Percentiles rank a stretch among this genome's conserved stretches.
These are phyloP conservation scores for Laodelphax striatellus DNA, from an alignment of 1,140 invertebrate species.

Conservation along the genomic window DNA sequence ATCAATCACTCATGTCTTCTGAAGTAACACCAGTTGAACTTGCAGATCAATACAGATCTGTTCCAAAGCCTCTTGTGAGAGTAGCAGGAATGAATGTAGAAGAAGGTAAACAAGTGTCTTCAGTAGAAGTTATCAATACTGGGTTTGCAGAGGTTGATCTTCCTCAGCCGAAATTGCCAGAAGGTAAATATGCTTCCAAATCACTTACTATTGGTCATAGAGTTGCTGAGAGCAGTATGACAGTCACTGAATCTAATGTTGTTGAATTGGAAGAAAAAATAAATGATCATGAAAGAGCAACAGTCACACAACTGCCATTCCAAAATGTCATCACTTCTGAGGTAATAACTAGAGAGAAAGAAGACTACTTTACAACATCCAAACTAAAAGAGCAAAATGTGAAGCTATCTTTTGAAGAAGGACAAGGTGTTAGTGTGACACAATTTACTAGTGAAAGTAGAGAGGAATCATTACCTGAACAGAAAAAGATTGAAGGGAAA, in stretches of 20 bases:
- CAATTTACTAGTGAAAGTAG: slow-evolving; percentile 36
- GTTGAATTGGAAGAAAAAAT: slow-evolving; percentile 7
- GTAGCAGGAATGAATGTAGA: slow-evolving; percentile 34
- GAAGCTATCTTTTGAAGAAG: slow-evolving; percentile 34
- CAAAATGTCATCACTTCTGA: slow-evolving; percentile 35
- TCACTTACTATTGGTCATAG: slow-evolving; percentile 13
- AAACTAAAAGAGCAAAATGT: slow-evolving; percentile 37
- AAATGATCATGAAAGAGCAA: slow-evolving; percentile 7
- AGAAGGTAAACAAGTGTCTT: slow-evolving; percentile 31
- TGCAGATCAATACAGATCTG: slow-evolving; percentile 25
- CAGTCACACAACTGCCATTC: slow-evolving; percentile 27
- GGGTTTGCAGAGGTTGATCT: slow-evolving; percentile 30
- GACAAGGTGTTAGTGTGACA: slow-evolving; percentile 33
- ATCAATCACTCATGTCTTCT: slow-evolving; percentile 18
- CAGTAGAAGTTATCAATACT: slow-evolving; percentile 32
- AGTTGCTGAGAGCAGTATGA: slow-evolving; percentile 26
- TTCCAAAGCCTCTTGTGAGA: slow-evolving; percentile 25
- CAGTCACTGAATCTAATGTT: slow-evolving; percentile 13
- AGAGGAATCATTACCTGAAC: slow-evolving; percentile 22
- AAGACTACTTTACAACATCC: slow-evolving; percentile 13
- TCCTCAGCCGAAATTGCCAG: slow-evolving; percentile 7
- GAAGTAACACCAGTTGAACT: slow-evolving; percentile 21
- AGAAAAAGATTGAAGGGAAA: slow-evolving; percentile 18
- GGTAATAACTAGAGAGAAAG: slow-evolving; percentile 22
- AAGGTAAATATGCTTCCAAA: slow-evolving; percentile 14